Base-by-base conservation (phyloP, 1,140 invertebrate species). In the Brachionus manjavacas region DNA sequence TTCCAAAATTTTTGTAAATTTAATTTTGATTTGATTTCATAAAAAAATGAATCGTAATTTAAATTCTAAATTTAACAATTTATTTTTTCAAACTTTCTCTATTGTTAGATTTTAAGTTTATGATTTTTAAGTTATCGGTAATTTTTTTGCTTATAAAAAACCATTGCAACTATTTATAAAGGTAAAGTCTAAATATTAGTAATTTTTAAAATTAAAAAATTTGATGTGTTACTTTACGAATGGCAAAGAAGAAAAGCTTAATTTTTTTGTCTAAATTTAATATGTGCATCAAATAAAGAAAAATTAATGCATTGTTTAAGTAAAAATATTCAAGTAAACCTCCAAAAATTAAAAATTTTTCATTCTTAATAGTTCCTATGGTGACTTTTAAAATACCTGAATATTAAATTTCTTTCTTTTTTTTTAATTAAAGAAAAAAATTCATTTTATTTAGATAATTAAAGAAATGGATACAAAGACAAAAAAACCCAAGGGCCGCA, bases 401-500 rank as follows among this genome's bases (percentile, higher is more conserved):
- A 60, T 20, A 60, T 2, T 16, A 7, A 16, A 52, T 52, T 7
- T 6, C 4, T 52, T 52, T 52, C 12, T 2, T 4, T 52, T 52
- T 52, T 52, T 16, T 6, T n/a, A 0, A 3, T 52, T 0, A 6
- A 14, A n/a, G n/a, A n/a, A n/a, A n/a, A n/a, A n/a, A n/a, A n/a
- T n/a, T n/a, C n/a, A n/a, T 35, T 35, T 28, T 23, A 23, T 66
- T 66, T 70, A 35, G 35, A 70, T 70, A n/a, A 39, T 28, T 11
- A 35, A 70, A 70, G 66, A 31, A 39, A 70, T 70, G 66, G 66
- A 70, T 14, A 4, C 28, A 6, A 76, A 76, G 11, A 28, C 20
- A 23, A 76, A 93, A 31, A 97, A 96, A 89, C 96, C 96, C 20
- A 93, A 96, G 87, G 97, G 97, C 83, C 94, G 96, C 86, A 99